These are phyloP conservation scores for Batillaria attramentaria DNA, from an alignment of 1,140 invertebrate species.

Conservation along the genomic window DNA sequence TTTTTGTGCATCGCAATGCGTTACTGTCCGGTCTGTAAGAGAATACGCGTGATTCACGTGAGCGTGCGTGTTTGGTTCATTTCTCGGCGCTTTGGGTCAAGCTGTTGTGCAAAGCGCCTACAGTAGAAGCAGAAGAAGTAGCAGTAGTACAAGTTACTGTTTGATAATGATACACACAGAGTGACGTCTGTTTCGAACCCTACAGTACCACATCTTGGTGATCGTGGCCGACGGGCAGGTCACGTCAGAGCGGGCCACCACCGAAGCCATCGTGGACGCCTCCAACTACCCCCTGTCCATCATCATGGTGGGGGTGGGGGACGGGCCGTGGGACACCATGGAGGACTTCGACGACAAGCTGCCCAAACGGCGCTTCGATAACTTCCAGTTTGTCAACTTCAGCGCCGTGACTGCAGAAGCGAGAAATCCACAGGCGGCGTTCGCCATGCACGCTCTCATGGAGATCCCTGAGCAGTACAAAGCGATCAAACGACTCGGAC, in stretches of 20 bases:
- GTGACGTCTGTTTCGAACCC: too few relatives aligned
- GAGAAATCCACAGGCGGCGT: constrained; percentile 70
- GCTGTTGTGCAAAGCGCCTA: too few relatives aligned
- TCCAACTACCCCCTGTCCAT: constrained; percentile 74
- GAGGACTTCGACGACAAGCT: constrained; percentile 74
- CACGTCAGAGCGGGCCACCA: constrained; percentile 71
- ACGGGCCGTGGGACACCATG: constrained; percentile 75
- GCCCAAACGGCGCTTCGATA: constrained; percentile 74
- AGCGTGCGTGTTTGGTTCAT: too few relatives aligned
- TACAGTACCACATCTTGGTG: constrained; percentile 74
- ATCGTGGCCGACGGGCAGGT: constrained; percentile 75
- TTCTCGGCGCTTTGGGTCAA: too few relatives aligned
- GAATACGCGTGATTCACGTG: too few relatives aligned
- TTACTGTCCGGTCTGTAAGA: too few relatives aligned
- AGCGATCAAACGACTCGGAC: constrained; percentile 67
- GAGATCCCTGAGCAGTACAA: constrained; percentile 75
- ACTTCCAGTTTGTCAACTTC: constrained; percentile 76
- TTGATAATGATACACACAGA: too few relatives aligned
- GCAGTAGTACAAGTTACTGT: too few relatives aligned
- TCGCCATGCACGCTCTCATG: constrained; percentile 73
- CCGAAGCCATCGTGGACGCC: constrained; percentile 74
- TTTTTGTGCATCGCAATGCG: too few relatives aligned
- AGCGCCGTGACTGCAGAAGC: constrained; percentile 64
- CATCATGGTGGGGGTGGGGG: constrained; percentile 75
- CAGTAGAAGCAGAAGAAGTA: too few relatives aligned